Conservation (phyloP, 1,140 invertebrate species). For the Drosophila sp. region DNA sequence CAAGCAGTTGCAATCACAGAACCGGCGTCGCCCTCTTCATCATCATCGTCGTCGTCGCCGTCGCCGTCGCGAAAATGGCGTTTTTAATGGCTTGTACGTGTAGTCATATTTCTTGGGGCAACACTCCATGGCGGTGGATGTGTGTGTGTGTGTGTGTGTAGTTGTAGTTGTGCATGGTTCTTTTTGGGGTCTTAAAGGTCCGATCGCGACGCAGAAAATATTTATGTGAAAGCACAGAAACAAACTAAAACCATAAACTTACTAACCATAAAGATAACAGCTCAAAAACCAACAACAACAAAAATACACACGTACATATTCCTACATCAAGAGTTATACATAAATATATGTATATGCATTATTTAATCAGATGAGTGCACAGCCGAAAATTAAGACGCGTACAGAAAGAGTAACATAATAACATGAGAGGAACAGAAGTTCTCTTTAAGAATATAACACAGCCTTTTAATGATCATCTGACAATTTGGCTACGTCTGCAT, state of each 20-base stretch:
- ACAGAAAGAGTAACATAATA: conserved; percentile 21
- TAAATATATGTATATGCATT: conserved; percentile 37
- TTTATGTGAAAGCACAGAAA: conserved; percentile 78
- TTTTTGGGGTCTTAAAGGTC: conserved; percentile 48
- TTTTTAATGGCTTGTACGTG: conserved; percentile 82
- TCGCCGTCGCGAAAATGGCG: conserved; percentile 76
- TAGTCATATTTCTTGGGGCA: conserved; percentile 78
- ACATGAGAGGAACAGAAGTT: conserved; percentile 16
- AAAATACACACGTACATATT: conserved; percentile 10
- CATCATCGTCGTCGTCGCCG: no score
- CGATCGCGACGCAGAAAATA: conserved; percentile 54
- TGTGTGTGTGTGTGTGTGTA: background rate
- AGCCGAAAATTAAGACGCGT: conserved; percentile 50
- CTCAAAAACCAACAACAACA: conserved; percentile 53
- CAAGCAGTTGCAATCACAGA: conserved; percentile 65
- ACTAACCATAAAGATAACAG: conserved; percentile 82
- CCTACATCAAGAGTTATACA: background rate
- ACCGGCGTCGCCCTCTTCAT: conserved; percentile 43
- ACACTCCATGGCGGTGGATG: conserved; percentile 47
- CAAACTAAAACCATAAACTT: conserved; percentile 78
- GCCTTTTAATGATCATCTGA: conserved; percentile 36
- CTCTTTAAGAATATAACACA: conserved; percentile 2
- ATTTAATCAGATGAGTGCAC: conserved; percentile 68
- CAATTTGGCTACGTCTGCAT: no score
- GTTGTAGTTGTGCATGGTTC: conserved; percentile 15